Conservation (phyloP, 2,888 invertebrate species). For the Psococerastis gibbosa region DNA sequence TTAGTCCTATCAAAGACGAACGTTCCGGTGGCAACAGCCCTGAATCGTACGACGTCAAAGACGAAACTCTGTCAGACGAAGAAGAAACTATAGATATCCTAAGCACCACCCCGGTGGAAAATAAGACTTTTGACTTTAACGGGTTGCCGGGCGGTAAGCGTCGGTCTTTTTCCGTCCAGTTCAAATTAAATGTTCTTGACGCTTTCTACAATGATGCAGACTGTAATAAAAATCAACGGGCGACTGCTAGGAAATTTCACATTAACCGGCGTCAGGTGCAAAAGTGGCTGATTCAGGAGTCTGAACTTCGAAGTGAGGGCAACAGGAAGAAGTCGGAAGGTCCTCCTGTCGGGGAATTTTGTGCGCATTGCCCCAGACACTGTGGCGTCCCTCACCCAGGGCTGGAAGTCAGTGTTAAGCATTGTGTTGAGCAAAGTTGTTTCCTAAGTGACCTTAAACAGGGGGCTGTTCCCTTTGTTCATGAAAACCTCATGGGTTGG, state of each 20-base stretch:
- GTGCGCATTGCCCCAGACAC: slow-evolving; percentile 5
- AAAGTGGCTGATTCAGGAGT: slow-evolving; percentile 30
- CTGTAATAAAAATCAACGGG: slow-evolving; percentile 30
- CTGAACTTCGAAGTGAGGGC: slow-evolving; percentile 24
- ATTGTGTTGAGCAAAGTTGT: not conserved
- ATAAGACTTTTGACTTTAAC: slow-evolving; percentile 21
- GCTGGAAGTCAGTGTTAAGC: not conserved
- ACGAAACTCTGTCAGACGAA: slow-evolving; percentile 18
- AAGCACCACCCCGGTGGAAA: slow-evolving; percentile 16
- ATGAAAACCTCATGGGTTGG: not conserved
- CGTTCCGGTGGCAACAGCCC: not conserved
- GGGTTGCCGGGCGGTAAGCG: slow-evolving; percentile 21
- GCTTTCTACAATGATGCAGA: slow-evolving; percentile 27
- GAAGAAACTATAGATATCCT: slow-evolving; percentile 18
- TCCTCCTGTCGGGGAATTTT: not conserved
- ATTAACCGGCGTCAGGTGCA: slow-evolving; percentile 32
- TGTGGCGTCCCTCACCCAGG: not conserved
- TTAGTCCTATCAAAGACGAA: not conserved
- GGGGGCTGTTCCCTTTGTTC: not conserved
- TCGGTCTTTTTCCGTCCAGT: slow-evolving; percentile 29
- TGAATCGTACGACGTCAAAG: slow-evolving; percentile 17
- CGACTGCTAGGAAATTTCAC: slow-evolving; percentile 30
- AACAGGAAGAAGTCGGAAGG: not conserved
- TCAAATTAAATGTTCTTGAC: slow-evolving; percentile 30
- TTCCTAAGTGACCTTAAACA: slow-evolving; percentile 4